Percentiles rank a stretch among this genome's conserved stretches.
phyloP scores from a whole-genome alignment of 2,888 invertebrate species.

The Machimus rusticus region DNA sequence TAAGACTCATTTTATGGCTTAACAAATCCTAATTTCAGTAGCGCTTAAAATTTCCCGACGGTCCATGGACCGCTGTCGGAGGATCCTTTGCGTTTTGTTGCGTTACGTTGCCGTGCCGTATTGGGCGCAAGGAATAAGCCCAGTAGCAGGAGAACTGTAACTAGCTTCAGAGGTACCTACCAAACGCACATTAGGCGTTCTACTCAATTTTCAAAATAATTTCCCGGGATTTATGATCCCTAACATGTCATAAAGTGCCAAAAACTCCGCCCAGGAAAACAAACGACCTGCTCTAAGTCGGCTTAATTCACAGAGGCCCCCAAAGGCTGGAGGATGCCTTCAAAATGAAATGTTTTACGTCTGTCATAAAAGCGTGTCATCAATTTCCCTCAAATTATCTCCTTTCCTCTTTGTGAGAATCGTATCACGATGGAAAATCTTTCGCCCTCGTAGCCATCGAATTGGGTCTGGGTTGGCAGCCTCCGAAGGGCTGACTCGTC shows the following conservation, averaged over 20 bases:
- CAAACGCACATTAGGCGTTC: slow-evolving; percentile 5
- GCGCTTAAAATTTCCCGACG: slow-evolving; percentile 28
- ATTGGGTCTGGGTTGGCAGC: neutral
- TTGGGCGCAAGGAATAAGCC: neutral
- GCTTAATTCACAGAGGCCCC: slow-evolving; percentile 27
- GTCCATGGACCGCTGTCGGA: neutral
- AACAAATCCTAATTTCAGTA: slow-evolving; percentile 32
- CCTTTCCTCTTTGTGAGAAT: slow-evolving; percentile 28
- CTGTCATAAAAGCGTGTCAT: slow-evolving; percentile 43
- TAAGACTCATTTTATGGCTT: slow-evolving; percentile 21
- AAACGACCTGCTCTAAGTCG: slow-evolving; percentile 27
- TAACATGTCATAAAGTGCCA: slow-evolving; percentile 37
- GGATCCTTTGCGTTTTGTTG: neutral
- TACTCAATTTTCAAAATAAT: slow-evolving; percentile 39
- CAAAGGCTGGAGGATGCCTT: slow-evolving; percentile 9
- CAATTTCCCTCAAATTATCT: slow-evolving; percentile 39
- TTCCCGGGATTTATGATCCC: slow-evolving; percentile 40
- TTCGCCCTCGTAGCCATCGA: neutral
- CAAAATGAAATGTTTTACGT: slow-evolving; percentile 45
- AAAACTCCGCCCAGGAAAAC: slow-evolving; percentile 24
- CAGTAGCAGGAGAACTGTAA: neutral
- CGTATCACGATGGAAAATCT: slow-evolving; percentile 18
- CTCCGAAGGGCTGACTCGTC: neutral
- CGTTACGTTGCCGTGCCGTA: neutral
- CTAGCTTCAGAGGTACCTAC: neutral